Evolutionary conservation across 2,888 invertebrate species (phyloP), one percentile per base, ranked within the genome.

Genomic region (Aspidapion aeneum): DNA sequence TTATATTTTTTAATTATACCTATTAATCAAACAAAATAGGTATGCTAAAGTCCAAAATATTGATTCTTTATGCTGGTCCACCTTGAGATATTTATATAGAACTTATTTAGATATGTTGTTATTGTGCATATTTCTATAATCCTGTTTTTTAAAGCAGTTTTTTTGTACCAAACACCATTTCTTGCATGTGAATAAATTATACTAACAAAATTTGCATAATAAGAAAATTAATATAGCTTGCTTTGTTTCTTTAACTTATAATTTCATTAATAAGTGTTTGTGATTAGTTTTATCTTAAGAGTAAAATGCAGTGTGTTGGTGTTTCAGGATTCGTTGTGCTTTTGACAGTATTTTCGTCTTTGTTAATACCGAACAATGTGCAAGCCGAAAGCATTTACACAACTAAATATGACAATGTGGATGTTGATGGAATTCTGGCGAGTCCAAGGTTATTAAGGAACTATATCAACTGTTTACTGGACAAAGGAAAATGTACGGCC

Each of bases 401-500:
- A 0, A 84, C 84, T 68, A 87, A 85, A 73, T 73, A 70, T 22
- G 88, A 88, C 76, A 83, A 87, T 74, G 81, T 89, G 68, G 85
- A 89, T 73, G 76, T 89, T 17, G 87, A 88, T 19, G 82, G 85
- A 71, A 85, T 89, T 67, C 78, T 89, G 1, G 80, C 80, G 65
- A 89, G 87, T 18, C 80, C 85, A 2, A 83, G 88, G 58, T 79
- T 89, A 5, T 79, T 88, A 18, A 83, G 83, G 66, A 86, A 84
- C 54, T 89, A 89, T 74, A 81, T 86, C 2, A 85, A 86, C 69
- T 89, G 89, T 72, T 78, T 89, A 12, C 72, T 87, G 62, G 87
- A 86, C 0, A 81, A 76, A 69, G 85, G 86, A 9, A 82, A 82
- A 12, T 89, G 89, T 75, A 86, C 87, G 1, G 82, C 87, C 1